phyloP scores from a whole-genome alignment of 2,797 vertebrate species.

The Todus mexicanus region DNA sequence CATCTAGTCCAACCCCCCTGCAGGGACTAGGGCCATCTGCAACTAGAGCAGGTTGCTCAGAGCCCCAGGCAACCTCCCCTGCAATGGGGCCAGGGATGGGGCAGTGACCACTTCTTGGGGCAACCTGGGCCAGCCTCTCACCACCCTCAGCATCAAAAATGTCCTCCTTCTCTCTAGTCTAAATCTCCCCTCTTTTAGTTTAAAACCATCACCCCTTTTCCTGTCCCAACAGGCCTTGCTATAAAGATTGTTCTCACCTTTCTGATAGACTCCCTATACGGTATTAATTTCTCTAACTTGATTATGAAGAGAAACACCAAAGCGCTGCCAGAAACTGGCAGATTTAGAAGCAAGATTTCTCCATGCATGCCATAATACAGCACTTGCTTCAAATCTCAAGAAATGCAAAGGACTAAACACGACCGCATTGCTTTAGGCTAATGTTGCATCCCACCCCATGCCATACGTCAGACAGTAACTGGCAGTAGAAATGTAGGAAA shows the following conservation, averaged over 20 bases:
- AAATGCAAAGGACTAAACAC: background rate
- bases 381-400: background rate
- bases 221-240: background rate
- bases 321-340: background rate
- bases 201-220: background rate
- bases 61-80: background rate
- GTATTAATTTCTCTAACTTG: background rate
- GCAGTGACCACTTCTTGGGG: background rate
- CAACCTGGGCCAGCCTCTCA: background rate
- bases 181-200: background rate
- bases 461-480: background rate
- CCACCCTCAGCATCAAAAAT: background rate
- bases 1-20: background rate
- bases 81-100: background rate
- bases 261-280: background rate
- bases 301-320: background rate
- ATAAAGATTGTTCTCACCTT: background rate
- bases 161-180: background rate
- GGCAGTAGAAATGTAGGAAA: background rate
- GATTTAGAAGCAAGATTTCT: background rate
- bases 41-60: background rate
- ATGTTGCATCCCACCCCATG: rapidly evolving
- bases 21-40: background rate
- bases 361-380: rapidly evolving
- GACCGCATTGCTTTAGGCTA: background rate